phyloP scores from a whole-genome alignment of 2,888 invertebrate genomes.

The Epiblema foenella region DNA sequence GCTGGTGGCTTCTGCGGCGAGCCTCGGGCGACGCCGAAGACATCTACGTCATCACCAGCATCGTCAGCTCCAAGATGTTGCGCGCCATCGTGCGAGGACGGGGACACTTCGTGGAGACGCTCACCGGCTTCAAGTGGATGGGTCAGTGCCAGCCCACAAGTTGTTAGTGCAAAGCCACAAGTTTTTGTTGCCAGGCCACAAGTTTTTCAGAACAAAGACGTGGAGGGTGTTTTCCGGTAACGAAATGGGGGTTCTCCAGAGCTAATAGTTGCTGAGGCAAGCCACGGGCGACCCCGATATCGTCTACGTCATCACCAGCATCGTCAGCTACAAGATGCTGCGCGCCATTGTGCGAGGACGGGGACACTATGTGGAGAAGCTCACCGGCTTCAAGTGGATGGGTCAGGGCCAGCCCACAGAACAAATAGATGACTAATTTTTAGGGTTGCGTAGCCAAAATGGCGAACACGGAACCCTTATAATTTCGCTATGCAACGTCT shows the following conservation, averaged over 20 bases:
- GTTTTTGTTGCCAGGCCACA: no score
- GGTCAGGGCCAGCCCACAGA: conserved; percentile 82
- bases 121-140: conserved; percentile 99
- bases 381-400: conserved; percentile 99
- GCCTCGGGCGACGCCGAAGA: conserved; percentile 82
- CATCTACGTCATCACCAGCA: conserved; percentile 94
- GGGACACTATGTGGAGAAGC: conserved; percentile 92
- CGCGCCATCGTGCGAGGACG: conserved; percentile 91
- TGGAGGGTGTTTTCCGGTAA: conserved; percentile 98
- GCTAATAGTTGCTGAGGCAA: conserved; percentile 94
- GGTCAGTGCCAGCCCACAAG: conserved; percentile 82
- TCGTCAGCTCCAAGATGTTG: conserved; percentile 98
- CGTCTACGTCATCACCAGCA: conserved; percentile 94
- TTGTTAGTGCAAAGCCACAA: no score
- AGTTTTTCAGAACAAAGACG: conserved; percentile 57
- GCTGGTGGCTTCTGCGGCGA: conserved; percentile 94
- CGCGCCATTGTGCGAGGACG: conserved; percentile 91
- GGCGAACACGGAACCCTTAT: no score
- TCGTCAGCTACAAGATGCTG: conserved; percentile 98
- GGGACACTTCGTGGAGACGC: conserved; percentile 93
- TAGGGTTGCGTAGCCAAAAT: no score
- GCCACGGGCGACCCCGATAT: conserved; percentile 82
- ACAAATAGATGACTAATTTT: no score
- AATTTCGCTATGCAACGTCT: no score
- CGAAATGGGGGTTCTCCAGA: conserved; percentile 96